These are phyloP conservation scores for Phymorhynchus buccinoides DNA, from an alignment of 1,140 invertebrate genomes.

Conservation along the genomic window DNA sequence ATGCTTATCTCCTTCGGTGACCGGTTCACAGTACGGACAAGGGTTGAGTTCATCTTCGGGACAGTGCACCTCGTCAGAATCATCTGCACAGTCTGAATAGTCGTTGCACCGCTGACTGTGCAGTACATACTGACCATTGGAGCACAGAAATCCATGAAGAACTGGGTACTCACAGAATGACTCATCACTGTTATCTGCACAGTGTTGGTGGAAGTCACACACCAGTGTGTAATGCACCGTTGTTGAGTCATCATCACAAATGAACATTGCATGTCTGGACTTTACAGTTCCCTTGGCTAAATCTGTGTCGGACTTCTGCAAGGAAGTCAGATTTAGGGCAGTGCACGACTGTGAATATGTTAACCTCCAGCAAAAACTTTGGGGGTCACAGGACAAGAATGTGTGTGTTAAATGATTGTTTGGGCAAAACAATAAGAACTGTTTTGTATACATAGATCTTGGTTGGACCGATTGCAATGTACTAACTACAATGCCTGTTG, in stretches of 20 bases:
- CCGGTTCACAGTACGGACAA: not conserved
- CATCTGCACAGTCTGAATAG: not conserved
- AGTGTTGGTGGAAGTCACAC: conserved; percentile 28
- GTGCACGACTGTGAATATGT: not conserved
- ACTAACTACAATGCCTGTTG: not conserved
- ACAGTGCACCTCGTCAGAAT: not conserved
- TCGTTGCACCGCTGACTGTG: not conserved
- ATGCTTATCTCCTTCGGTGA: not conserved
- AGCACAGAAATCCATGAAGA: not conserved
- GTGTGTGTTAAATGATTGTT: not conserved
- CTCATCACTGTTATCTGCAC: conserved; percentile 1
- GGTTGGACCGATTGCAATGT: not conserved
- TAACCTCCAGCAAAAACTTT: not conserved
- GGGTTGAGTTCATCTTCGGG: not conserved
- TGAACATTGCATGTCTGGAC: not conserved
- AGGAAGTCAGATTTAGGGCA: not conserved
- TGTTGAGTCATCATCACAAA: not conserved
- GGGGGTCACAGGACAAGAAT: not conserved
- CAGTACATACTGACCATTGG: not conserved
- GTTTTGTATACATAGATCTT: not conserved
- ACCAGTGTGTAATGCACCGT: conserved; percentile 21
- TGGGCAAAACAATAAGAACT: not conserved
- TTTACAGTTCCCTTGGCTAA: not conserved
- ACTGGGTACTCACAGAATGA: not conserved
- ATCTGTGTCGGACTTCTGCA: not conserved